Conservation (phyloP, 2,113 vertebrate genomes). For the Nyctibius bracteatus region DNA sequence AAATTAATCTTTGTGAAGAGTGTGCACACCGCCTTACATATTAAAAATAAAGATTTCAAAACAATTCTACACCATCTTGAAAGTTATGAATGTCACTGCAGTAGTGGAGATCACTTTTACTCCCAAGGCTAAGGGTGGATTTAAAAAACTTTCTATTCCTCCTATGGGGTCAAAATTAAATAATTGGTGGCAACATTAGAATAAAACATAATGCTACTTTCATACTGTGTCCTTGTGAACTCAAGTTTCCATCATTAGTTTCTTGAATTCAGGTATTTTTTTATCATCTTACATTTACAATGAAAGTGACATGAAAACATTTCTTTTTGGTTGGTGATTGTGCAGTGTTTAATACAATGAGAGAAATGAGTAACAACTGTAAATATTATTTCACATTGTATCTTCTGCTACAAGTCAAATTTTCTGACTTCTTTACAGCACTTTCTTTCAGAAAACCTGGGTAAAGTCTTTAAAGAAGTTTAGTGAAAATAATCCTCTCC, state of each 20-base stretch:
- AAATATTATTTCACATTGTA: neutral
- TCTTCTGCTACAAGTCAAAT: neutral
- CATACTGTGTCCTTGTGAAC: neutral
- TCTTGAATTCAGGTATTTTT: neutral
- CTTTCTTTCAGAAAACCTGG: neutral
- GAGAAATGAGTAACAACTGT: fast-evolving
- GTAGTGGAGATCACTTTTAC: neutral
- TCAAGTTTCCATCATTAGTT: neutral
- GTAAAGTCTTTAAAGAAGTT: neutral
- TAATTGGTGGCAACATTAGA: fast-evolving
- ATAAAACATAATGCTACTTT: neutral
- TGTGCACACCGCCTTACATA: neutral
- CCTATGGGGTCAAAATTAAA: neutral
- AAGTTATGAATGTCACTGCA: fast-evolving
- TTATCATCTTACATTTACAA: neutral
- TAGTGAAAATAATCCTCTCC: neutral
- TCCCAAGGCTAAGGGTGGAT: neutral
- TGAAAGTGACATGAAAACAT: fast-evolving
- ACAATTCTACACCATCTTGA: neutral
- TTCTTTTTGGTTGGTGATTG: neutral
- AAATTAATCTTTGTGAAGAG: neutral
- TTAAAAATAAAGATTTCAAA: neutral
- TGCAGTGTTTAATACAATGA: neutral
- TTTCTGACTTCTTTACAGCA: neutral
- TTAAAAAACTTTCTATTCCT: neutral